Evolutionary conservation across 2,888 invertebrate species (phyloP).

Genomic region (Andrena trimmerana): DNA sequence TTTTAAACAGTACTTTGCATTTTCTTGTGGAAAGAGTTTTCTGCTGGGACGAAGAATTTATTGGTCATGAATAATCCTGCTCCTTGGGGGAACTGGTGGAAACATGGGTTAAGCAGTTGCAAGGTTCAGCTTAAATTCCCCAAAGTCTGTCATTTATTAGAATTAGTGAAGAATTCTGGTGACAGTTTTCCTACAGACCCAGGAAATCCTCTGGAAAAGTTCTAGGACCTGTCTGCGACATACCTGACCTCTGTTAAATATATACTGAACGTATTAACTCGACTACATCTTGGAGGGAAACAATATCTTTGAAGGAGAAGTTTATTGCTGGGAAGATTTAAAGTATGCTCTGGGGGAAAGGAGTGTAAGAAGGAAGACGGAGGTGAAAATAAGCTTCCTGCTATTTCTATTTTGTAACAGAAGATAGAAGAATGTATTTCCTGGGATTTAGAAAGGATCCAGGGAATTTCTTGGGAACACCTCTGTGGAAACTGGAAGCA

Average conservation of each 20-base stretch:
- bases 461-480: too few relatives aligned
- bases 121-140: not conserved
- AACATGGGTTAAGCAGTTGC: not conserved
- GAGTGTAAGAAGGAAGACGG: not conserved
- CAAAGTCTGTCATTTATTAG: slow-evolving; percentile 21
- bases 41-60: not conserved
- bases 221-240: not conserved
- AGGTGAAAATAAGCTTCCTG: not conserved
- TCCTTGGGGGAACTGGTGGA: not conserved
- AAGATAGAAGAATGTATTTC: too few relatives aligned
- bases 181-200: not conserved
- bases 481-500: too few relatives aligned
- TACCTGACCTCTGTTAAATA: not conserved
- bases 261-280: not conserved
- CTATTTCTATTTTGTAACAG: too few relatives aligned
- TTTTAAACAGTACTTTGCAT: not conserved
- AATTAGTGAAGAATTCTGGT: slow-evolving; percentile 9
- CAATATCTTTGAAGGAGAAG: too few relatives aligned
- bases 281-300: not conserved
- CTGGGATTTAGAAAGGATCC: too few relatives aligned
- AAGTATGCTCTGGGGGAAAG: not conserved
- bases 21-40: not conserved
- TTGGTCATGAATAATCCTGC: slow-evolving; percentile 11
- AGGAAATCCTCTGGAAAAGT: not conserved
- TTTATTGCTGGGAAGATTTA: too few relatives aligned